Evolutionary conservation across 1,140 invertebrate genomes (phyloP), one percentile per base, ranked within the genome.

Genomic region (Aphidius ervi): DNA sequence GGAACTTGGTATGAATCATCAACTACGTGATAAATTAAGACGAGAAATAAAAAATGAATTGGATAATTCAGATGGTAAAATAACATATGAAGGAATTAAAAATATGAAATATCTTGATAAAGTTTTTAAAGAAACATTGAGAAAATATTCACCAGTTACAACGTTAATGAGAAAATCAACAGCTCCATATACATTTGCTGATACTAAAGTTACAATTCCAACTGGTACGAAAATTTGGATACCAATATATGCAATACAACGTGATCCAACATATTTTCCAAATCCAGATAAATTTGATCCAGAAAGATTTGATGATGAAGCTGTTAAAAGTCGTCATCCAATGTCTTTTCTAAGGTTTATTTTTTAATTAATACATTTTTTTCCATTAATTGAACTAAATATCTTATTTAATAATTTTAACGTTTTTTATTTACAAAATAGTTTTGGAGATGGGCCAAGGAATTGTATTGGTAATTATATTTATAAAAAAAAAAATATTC

Each of bases 391-490:
- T 16, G n/a, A n/a, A n/a, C n/a, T n/a, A n/a, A n/a, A n/a, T 16
- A 16, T 16, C 16, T 16, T 16, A 16, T 16, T 16, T 16, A 16
- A 16, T 16, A 16, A 16, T 16, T 16, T 16, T 16, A 16, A 16
- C 16, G 16, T n/a, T 16, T 16, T 16, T 16, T 16, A 16, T 16
- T 16, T 16, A 16, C 16, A 16, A 16, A 16, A 16, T 16, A 16
- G 16, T 16, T 16, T 16, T 16, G 88, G 87, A 45, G 84, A 86
- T 54, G 88, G 87, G n/a, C 84, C 84, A 0, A 77, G 87, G 53
- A 84, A 84, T 68, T 85, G 88, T 71, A 88, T 86, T 57, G 84
- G 83, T 78, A 75, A 16, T 16, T 16, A 16, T 16, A 16, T 16
- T 16, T 16, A 16, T 16, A 16, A 16, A 16, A 16, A 16, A 16